Evolutionary conservation across 1,140 invertebrate species (phyloP), one percentile per base, ranked within the genome.

Genomic region (Diplogasteroides magnus): DNA sequence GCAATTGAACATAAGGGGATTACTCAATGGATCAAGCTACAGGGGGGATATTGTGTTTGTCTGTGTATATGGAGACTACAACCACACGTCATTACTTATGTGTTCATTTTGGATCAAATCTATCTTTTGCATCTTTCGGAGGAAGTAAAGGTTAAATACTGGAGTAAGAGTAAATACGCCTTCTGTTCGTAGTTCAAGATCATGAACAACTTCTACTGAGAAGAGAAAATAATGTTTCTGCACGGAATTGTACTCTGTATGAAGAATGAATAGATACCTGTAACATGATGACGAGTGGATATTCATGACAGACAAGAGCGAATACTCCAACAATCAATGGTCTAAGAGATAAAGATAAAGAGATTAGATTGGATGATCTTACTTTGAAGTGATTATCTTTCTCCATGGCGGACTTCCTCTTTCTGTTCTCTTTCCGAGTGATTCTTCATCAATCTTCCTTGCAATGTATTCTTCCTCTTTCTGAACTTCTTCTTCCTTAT

Each of bases 281-380:
- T 15, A 81, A 69, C 79, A 81, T 82, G 56, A 81, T 82, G 48
- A 82, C 81, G 55, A 82, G 64, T 31, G 80, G 80, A 61, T 72
- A 82, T 67, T 82, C 80, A 68, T 82, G 80, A 61, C 80, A 82
- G 27, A 83, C 76, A 1, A 82, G 57, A 56, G 80, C 80, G 1
- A 68, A 77, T 28, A 82, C 73, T 3, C 75, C 81, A 25, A 77
- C 79, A 48, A 48, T 48, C 37, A 48, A 19, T 48, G 37, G 37
- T 19, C 37, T 48, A 19, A 48, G 19, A 48, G 37, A 19, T 6
- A 48, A 19, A 48, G n/a, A n/a, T n/a, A n/a, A n/a, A n/a, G n/a
- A n/a, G n/a, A n/a, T n/a, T n/a, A n/a, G n/a, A n/a, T n/a, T n/a
- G n/a, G n/a, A n/a, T n/a, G n/a, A n/a, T n/a, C n/a, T n/a, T 77